Percentiles rank a stretch among this genome's conserved stretches.
Conservation (phyloP, 2,888 invertebrate species). For the Eumerus sabulonum region DNA sequence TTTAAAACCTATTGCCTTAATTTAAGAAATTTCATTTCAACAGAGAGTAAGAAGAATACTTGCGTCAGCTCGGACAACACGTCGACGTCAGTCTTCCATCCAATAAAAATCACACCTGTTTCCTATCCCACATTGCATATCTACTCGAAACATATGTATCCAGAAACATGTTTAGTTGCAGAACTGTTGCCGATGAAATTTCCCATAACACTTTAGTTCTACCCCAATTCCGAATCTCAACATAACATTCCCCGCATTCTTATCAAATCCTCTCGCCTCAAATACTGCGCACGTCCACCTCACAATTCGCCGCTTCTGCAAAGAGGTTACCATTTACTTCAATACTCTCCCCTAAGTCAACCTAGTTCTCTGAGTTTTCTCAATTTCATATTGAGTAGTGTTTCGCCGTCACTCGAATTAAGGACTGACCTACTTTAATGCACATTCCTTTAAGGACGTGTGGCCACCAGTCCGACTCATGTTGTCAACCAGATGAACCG, state of each 20-base stretch:
- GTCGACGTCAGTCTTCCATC: too few relatives aligned
- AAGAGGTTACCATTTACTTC: constrained; percentile 37
- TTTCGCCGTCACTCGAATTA: constrained; percentile 43
- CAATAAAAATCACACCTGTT: too few relatives aligned
- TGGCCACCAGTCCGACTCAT: constrained; percentile 51
- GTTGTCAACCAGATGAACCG: constrained; percentile 35
- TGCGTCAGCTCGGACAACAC: too few relatives aligned
- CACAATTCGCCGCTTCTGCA: constrained; percentile 54
- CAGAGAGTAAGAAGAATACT: too few relatives aligned
- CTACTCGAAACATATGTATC: too few relatives aligned
- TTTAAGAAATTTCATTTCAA: too few relatives aligned
- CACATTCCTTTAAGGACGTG: constrained; percentile 44
- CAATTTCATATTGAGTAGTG: constrained; percentile 11
- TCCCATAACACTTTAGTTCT: background rate
- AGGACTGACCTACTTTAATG: constrained; percentile 67
- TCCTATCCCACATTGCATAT: too few relatives aligned
- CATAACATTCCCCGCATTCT: constrained; percentile 15
- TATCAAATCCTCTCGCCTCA: constrained; percentile 12
- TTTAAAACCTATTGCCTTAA: too few relatives aligned
- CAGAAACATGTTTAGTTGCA: background rate
- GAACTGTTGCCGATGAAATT: constrained; percentile 8
- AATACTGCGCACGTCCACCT: constrained; percentile 37
- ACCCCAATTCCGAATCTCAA: constrained; percentile 36
- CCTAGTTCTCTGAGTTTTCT: constrained; percentile 1
- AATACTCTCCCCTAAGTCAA: constrained; percentile 15